Percentiles rank a stretch among this genome's conserved stretches.
Evolutionary conservation across 2,888 invertebrate species (phyloP).

Genomic region (Cynaeus angustus): DNA sequence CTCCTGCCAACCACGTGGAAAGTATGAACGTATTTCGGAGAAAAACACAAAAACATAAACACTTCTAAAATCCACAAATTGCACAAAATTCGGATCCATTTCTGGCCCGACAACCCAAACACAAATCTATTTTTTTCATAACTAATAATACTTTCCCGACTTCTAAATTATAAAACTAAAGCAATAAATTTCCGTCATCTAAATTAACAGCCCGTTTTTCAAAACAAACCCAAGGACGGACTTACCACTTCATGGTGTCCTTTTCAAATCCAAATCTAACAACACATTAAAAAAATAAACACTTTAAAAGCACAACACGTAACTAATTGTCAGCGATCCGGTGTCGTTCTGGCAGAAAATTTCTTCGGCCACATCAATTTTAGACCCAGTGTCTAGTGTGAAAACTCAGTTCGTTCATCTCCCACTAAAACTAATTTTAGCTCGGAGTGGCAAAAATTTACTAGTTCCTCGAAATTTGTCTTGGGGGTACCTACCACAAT

Average conservation of each 20-base stretch:
- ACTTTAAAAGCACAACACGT: too few relatives aligned
- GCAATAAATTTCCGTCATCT: too few relatives aligned
- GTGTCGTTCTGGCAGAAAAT: slow-evolving; percentile 43
- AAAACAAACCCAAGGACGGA: slow-evolving; percentile 12
- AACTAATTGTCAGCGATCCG: slow-evolving; percentile 35
- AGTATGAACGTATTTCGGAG: neutral
- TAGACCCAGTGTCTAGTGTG: slow-evolving; percentile 40
- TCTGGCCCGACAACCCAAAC: too few relatives aligned
- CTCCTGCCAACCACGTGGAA: slow-evolving; percentile 11
- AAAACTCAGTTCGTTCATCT: slow-evolving; percentile 50
- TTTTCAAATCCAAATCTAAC: too few relatives aligned
- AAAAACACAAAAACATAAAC: slow-evolving; percentile 9
- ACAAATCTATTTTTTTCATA: too few relatives aligned
- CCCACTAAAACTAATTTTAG: slow-evolving; percentile 50
- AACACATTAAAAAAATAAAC: too few relatives aligned
- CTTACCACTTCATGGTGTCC: slow-evolving; percentile 38
- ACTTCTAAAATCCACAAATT: neutral
- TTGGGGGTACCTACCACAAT: too few relatives aligned
- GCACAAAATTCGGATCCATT: neutral
- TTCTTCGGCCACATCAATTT: slow-evolving; percentile 36
- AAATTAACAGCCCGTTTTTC: neutral
- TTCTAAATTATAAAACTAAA: too few relatives aligned
- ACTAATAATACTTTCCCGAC: too few relatives aligned
- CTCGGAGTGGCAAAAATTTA: slow-evolving; percentile 35
- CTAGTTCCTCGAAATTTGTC: slow-evolving; percentile 30